phyloP scores from a whole-genome alignment of 2,888 invertebrate species.

The Spodoptera picta region DNA sequence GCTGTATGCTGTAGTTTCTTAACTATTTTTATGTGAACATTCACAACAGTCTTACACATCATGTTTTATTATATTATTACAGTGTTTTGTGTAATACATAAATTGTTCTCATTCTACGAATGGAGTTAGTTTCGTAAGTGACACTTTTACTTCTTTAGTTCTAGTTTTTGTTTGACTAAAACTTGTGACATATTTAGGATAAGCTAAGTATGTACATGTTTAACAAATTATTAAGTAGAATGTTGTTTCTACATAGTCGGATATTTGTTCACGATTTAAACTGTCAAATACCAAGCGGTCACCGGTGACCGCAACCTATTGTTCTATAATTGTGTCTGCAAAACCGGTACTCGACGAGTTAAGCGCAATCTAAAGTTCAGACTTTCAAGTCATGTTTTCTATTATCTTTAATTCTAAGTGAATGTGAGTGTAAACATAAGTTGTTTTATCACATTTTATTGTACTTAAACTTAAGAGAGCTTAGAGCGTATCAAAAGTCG shows the following conservation, averaged over 20 bases:
- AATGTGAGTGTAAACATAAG: too few species aligned
- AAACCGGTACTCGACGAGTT: too few species aligned
- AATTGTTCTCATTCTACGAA: constrained; percentile 57
- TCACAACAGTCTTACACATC: constrained; percentile 45
- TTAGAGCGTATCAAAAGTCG: too few species aligned
- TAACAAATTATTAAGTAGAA: constrained; percentile 4
- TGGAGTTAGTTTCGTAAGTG: constrained; percentile 65
- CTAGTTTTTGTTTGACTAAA: constrained; percentile 20
- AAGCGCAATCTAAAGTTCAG: constrained; percentile 29
- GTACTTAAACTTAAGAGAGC: too few species aligned
- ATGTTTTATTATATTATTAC: constrained; percentile 53
- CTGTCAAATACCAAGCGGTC: too few species aligned
- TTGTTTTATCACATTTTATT: too few species aligned
- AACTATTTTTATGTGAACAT: constrained; percentile 39
- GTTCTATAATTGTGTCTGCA: too few species aligned
- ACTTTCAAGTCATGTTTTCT: constrained; percentile 3
- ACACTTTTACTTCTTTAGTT: constrained; percentile 76
- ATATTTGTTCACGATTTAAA: constrained; percentile 8
- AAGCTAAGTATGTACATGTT: constrained; percentile 13
- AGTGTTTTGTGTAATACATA: constrained; percentile 47
- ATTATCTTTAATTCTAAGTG: constrained; percentile 17
- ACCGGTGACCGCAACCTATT: too few species aligned
- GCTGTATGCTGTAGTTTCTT: constrained; percentile 37
- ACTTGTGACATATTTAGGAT: constrained; percentile 25
- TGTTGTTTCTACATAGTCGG: constrained; percentile 11